phyloP scores from a whole-genome alignment of 2,797 vertebrate genomes.

The Propithecus deckenii region DNA sequence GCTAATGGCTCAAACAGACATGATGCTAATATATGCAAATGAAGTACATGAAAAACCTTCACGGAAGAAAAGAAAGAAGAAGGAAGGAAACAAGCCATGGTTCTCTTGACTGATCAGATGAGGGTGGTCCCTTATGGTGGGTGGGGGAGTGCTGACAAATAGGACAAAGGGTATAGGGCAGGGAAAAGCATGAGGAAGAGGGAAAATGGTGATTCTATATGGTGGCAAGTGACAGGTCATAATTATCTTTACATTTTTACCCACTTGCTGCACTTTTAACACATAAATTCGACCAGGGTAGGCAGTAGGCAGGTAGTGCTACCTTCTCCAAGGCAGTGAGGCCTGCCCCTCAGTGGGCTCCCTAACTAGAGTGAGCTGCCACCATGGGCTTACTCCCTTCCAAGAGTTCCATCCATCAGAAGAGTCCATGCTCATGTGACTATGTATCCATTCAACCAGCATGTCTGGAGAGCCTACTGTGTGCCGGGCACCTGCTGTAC shows the following conservation, averaged over 20 bases:
- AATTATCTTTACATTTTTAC: rapidly evolving
- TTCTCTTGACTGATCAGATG: neutral
- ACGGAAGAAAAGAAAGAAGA: neutral
- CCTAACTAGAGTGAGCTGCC: neutral
- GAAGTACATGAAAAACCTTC: neutral
- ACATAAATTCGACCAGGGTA: rapidly evolving
- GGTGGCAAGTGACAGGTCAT: rapidly evolving
- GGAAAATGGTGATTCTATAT: rapidly evolving
- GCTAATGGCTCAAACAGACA: neutral
- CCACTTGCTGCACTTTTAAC: too few species aligned
- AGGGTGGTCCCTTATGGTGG: too few species aligned
- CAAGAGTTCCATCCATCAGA: too few species aligned
- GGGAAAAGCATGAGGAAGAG: neutral
- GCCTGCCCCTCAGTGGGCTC: too few species aligned
- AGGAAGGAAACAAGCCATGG: rapidly evolving
- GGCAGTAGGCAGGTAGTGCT: rapidly evolving
- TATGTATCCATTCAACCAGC: neutral
- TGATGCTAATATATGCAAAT: neutral
- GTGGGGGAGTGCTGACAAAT: too few species aligned
- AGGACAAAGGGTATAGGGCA: rapidly evolving
- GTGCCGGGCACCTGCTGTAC: rapidly evolving
- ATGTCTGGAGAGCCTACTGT: constrained; percentile 32
- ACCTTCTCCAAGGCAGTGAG: rapidly evolving
- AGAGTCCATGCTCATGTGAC: rapidly evolving
- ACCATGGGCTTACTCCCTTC: neutral